Base-by-base conservation (phyloP, 1,140 invertebrate genomes). In the Tyrophagus putrescentiae region DNA sequence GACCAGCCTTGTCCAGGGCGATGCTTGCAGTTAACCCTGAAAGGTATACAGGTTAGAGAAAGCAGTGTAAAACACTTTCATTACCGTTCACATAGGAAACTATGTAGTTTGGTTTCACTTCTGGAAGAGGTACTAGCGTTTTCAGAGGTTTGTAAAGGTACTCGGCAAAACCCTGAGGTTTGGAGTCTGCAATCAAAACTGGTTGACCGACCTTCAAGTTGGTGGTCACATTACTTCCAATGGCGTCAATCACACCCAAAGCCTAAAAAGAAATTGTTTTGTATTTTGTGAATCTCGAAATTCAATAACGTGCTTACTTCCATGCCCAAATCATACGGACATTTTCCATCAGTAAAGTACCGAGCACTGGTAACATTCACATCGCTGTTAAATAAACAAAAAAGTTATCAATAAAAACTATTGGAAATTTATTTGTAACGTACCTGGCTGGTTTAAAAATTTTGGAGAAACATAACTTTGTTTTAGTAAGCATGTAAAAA, bases 181-280 rank as follows among this genome's bases (percentile, higher is more conserved):
- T 39, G 13, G 13, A 13, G 36, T 39, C 36, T 21, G 21, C 36
- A 39, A 39, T 21, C 36, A 39, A 13, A 39, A 39, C 36, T 13
- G 54, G 33, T 48, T 57, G 33, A 16, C 54, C 54, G 16, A 16
- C 25, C 29, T 57, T 50, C n/a, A n/a, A n/a, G 2, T 44, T 44
- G 23, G 16, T 44, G 13, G 18, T 13, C n/a, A 18, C 69, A 28
- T 72, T 70, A 16, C 71, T 52, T 21, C 67, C 65, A 54, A 73
- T 68, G 1, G 68, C 65, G 18, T 70, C 71, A 23, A 71, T 72
- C 16, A 68, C 44, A n/a, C 71, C 72, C 67, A 71, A 70, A 11
- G 71, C 64, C n/a, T 39, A 21, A 39, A 39, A 39, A 39, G 36
- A 39, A 39, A 39, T 21, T 13, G 36, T 39, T 39, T 39, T n/a